These are phyloP conservation scores for Phocides pigmalion DNA, from an alignment of 1,140 invertebrate species.

Conservation along the genomic window DNA sequence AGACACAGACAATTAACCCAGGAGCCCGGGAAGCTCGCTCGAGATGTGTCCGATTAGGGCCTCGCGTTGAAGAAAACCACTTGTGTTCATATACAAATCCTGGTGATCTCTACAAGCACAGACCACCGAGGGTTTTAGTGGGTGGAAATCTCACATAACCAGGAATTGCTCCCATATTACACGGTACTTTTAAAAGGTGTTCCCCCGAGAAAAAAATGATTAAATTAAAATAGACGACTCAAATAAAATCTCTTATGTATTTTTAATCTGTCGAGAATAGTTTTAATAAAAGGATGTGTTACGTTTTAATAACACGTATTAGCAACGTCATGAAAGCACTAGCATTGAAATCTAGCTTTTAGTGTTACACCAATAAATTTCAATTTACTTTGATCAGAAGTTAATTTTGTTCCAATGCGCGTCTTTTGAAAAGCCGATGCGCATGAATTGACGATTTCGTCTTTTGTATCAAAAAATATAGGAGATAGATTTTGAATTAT, in stretches of 20 bases:
- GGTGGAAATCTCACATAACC: too few relatives aligned
- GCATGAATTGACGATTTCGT: constrained; percentile 45
- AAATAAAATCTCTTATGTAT: neutral
- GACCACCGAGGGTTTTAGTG: too few relatives aligned
- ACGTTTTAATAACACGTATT: constrained; percentile 42
- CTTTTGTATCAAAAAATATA: constrained; percentile 40
- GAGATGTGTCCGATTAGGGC: too few relatives aligned
- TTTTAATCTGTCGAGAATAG: neutral
- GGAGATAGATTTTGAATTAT: constrained; percentile 33
- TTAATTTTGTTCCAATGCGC: constrained; percentile 31
- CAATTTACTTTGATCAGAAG: neutral
- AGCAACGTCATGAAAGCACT: constrained; percentile 36
- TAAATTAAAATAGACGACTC: neutral
- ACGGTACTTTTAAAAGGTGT: too few relatives aligned
- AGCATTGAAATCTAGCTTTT: constrained; percentile 17
- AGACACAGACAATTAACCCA: too few relatives aligned
- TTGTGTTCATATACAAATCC: too few relatives aligned
- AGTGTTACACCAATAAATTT: neutral
- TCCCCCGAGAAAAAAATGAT: neutral
- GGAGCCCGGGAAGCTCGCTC: too few relatives aligned
- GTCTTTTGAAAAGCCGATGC: constrained; percentile 35
- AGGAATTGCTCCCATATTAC: too few relatives aligned
- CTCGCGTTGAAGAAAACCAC: too few relatives aligned
- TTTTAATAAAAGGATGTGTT: constrained; percentile 8
- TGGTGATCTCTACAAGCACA: too few relatives aligned